A percentile compares a stretch with the other conserved stretches of the same genome.
These are phyloP conservation scores for Clarias gariepinus DNA, from an alignment of 2,113 vertebrate genomes.

Conservation along the genomic window DNA sequence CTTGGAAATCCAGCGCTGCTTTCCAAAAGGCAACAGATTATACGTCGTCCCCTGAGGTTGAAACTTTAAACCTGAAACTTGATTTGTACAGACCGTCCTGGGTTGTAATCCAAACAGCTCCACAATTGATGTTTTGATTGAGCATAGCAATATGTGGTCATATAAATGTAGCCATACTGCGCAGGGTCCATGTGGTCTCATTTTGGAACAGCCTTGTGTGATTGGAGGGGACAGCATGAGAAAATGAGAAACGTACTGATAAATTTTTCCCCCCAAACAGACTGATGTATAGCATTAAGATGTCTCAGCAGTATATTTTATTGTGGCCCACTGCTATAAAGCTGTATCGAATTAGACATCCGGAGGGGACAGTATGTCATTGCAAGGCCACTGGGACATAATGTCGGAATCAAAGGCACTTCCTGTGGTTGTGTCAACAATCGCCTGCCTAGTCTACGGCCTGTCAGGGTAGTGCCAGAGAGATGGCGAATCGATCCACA, in stretches of 20 bases:
- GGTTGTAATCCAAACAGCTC: constrained; percentile 23
- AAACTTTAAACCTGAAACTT: constrained; percentile 16
- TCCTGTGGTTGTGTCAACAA: constrained; percentile 59
- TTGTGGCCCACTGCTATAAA: constrained; percentile 58
- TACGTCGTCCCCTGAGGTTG: neutral
- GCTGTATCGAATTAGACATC: constrained; percentile 66
- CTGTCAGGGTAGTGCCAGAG: constrained; percentile 45
- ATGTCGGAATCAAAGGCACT: constrained; percentile 57
- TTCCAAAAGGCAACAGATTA: constrained; percentile 32
- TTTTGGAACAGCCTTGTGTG: constrained; percentile 66
- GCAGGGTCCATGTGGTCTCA: constrained; percentile 59
- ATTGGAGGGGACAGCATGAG: constrained; percentile 61
- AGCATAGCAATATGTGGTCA: constrained; percentile 10
- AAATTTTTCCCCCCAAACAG: constrained; percentile 59
- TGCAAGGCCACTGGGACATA: constrained; percentile 65
- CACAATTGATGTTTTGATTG: constrained; percentile 49
- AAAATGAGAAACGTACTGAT: constrained; percentile 62
- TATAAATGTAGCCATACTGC: constrained; percentile 60
- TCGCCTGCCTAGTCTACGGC: constrained; percentile 59
- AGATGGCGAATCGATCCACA: constrained; percentile 44
- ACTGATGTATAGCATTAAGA: constrained; percentile 65
- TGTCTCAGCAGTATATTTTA: constrained; percentile 65
- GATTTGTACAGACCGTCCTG: constrained; percentile 27
- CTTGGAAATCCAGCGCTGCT: constrained; percentile 55
- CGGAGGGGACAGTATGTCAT: constrained; percentile 67